Evolutionary conservation across 2,113 vertebrate genomes (phyloP).

Genomic region (Scolopax mira): DNA sequence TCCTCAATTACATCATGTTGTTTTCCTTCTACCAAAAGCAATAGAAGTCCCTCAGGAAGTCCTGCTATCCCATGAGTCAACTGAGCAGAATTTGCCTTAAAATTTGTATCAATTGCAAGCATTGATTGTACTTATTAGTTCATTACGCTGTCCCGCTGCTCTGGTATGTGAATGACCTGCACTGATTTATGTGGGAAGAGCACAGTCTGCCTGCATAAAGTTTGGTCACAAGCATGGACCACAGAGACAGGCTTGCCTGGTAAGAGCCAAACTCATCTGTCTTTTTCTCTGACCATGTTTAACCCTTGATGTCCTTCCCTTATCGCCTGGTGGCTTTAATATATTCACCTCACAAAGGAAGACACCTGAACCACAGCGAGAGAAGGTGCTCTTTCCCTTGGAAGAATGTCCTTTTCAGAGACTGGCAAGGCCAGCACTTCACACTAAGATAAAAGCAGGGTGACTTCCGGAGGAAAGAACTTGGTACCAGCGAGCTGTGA

Average conservation of each 20-base stretch:
- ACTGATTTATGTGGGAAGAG: background rate
- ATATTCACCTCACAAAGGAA: background rate
- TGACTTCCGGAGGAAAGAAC: background rate
- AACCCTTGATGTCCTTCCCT: background rate
- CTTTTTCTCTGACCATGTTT: background rate
- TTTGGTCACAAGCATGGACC: background rate
- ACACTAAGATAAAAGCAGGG: background rate
- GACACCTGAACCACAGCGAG: background rate
- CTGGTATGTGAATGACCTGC: background rate
- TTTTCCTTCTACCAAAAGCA: background rate
- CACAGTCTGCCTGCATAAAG: background rate
- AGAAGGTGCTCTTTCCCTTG: background rate
- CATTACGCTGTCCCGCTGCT: background rate
- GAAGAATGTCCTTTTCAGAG: background rate
- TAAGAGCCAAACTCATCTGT: background rate
- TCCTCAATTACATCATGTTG: background rate
- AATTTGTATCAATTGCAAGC: background rate
- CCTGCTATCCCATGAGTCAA: background rate
- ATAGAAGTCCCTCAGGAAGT: background rate
- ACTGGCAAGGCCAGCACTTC: background rate
- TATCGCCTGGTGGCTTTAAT: background rate
- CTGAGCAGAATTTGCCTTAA: background rate
- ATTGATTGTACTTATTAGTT: background rate
- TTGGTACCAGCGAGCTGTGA: background rate
- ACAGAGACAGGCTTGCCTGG: background rate